Conservation (phyloP, 2,797 vertebrate species). For the Xyrichtys novacula region DNA sequence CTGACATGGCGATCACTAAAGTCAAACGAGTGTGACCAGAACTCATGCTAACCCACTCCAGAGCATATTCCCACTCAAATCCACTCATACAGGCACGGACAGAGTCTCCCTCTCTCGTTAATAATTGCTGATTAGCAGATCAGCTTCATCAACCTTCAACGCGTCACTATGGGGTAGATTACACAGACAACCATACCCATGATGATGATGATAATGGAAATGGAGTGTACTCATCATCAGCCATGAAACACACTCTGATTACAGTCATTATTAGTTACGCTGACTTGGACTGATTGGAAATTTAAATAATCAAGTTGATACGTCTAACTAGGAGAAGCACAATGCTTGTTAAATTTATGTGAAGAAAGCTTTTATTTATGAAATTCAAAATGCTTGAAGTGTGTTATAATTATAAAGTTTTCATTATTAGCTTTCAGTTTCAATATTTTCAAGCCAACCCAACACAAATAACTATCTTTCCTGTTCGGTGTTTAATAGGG, state of each 20-base stretch:
- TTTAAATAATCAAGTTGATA: slow-evolving; percentile 69
- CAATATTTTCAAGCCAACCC: not conserved
- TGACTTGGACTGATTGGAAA: slow-evolving; percentile 72
- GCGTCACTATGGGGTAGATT: slow-evolving; percentile 73
- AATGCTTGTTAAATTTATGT: slow-evolving; percentile 20
- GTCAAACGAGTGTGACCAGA: slow-evolving; percentile 31
- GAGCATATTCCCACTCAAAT: slow-evolving; percentile 26
- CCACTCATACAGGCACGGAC: slow-evolving; percentile 10
- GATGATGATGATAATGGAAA: slow-evolving; percentile 71
- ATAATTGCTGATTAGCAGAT: slow-evolving; percentile 72
- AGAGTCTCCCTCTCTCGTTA: slow-evolving; percentile 17
- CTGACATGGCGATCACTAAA: slow-evolving; percentile 41
- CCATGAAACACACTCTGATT: slow-evolving; percentile 75
- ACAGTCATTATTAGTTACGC: slow-evolving; percentile 71
- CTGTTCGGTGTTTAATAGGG: not conserved
- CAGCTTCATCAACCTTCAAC: slow-evolving; percentile 58
- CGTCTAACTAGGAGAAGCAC: slow-evolving; percentile 35
- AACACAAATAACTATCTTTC: not conserved
- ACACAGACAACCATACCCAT: slow-evolving; percentile 67
- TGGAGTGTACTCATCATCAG: slow-evolving; percentile 68
- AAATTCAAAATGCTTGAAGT: slow-evolving; percentile 2
- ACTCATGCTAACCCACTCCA: slow-evolving; percentile 15
- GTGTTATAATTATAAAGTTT: not conserved
- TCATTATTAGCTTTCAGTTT: not conserved
- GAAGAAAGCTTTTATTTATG: slow-evolving; percentile 7